Conservation (phyloP, 2,113 vertebrate species). For the Sinocyclocheilus maitianheensis region DNA sequence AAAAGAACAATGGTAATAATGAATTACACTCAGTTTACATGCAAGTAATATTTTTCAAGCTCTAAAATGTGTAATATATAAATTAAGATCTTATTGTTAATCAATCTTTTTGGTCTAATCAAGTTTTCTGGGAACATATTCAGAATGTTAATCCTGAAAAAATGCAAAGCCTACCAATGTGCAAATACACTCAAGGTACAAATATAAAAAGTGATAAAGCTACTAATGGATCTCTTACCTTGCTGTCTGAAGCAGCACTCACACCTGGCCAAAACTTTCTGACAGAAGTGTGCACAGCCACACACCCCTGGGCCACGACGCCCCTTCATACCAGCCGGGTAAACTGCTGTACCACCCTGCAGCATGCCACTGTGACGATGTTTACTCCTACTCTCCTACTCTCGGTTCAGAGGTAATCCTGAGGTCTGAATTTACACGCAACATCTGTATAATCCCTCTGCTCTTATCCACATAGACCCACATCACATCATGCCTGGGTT, state of each 20-base stretch:
- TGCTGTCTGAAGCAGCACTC: conserved; percentile 81
- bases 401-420: conserved; percentile 41
- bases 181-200: background rate
- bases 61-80: background rate
- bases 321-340: conserved; percentile 77
- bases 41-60: background rate
- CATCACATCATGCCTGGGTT: background rate
- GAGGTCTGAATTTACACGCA: conserved; percentile 24
- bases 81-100: background rate
- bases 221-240: conserved; percentile 70
- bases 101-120: background rate
- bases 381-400: conserved; percentile 29
- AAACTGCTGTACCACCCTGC: conserved; percentile 62
- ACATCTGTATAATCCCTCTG: conserved; percentile 41
- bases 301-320: conserved; percentile 80
- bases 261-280: conserved; percentile 86
- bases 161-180: background rate
- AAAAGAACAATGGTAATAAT: background rate
- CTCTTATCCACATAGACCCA: conserved; percentile 9
- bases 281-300: conserved; percentile 84
- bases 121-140: background rate
- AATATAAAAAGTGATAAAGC: background rate
- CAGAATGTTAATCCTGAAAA: background rate
- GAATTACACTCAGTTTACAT: background rate
- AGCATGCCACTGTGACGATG: conserved; percentile 64